Evolutionary conservation across 2,888 invertebrate genomes (phyloP).

Genomic region (Philonicus albiceps): DNA sequence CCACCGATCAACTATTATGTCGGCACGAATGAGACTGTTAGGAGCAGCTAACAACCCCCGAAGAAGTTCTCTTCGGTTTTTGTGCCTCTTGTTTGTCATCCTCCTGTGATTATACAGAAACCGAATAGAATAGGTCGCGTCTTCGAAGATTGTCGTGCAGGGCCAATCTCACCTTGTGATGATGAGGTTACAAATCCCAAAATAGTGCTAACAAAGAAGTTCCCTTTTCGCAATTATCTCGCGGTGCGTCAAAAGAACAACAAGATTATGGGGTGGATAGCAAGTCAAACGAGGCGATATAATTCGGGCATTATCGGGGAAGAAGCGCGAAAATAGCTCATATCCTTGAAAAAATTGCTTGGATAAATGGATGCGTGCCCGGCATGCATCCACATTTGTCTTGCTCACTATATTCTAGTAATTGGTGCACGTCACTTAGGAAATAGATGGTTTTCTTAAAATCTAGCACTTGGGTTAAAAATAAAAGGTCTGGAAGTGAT

Average conservation of each 20-base stretch:
- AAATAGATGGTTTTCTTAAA: not conserved
- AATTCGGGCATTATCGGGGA: not conserved
- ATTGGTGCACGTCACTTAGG: not conserved
- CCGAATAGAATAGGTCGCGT: not conserved
- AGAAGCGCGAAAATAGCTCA: not conserved
- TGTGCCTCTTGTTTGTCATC: not conserved
- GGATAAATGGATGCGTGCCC: not conserved
- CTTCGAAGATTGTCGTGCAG: not conserved
- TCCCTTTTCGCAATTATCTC: not conserved
- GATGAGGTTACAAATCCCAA: not conserved
- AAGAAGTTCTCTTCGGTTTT: not conserved
- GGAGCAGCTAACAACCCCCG: conserved; percentile 24
- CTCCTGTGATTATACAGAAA: not conserved
- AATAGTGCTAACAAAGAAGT: not conserved
- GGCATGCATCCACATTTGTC: not conserved
- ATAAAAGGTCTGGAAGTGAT: not conserved
- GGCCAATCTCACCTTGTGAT: not conserved
- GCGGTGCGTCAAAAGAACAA: conserved; percentile 19
- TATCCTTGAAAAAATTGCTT: not conserved
- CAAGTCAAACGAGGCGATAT: conserved; percentile 29
- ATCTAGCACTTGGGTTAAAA: not conserved
- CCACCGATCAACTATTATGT: conserved; percentile 52
- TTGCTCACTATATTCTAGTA: not conserved
- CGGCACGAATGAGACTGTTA: conserved; percentile 53
- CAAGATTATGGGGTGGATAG: not conserved